Conservation (phyloP, 2,113 vertebrate genomes). For the Dolichotis patagonum region DNA sequence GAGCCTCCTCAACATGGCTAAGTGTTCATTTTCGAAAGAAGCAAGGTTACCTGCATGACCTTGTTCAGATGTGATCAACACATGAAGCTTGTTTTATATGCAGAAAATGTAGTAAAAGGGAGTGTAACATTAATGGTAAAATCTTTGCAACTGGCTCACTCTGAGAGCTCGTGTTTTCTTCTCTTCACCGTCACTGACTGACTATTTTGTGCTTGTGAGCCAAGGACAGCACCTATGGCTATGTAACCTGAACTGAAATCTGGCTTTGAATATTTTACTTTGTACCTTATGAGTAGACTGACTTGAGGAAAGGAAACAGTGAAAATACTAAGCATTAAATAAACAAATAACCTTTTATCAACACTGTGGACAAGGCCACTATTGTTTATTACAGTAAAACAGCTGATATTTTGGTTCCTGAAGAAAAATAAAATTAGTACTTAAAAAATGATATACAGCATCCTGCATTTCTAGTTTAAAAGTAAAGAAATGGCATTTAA, state of each 20-base stretch:
- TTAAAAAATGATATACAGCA: neutral
- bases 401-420: neutral
- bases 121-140: neutral
- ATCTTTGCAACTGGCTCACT: neutral
- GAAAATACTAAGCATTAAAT: neutral
- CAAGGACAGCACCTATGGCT: neutral
- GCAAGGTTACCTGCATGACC: neutral
- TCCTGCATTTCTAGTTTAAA: neutral
- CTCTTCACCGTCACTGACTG: neutral
- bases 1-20: neutral
- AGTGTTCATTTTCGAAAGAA: neutral
- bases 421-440: neutral
- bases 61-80: neutral
- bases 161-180: rapidly evolving
- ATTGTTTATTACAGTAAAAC: neutral
- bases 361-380: neutral
- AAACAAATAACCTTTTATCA: neutral
- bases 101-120: neutral
- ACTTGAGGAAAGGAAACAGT: neutral
- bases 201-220: neutral
- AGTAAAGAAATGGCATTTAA: neutral
- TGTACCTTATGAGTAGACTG: neutral
- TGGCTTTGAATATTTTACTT: neutral
- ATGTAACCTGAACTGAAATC: neutral
- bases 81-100: neutral